Evolutionary conservation across 2,113 vertebrate species (phyloP).

Genomic region (Alaudala cheleensis): DNA sequence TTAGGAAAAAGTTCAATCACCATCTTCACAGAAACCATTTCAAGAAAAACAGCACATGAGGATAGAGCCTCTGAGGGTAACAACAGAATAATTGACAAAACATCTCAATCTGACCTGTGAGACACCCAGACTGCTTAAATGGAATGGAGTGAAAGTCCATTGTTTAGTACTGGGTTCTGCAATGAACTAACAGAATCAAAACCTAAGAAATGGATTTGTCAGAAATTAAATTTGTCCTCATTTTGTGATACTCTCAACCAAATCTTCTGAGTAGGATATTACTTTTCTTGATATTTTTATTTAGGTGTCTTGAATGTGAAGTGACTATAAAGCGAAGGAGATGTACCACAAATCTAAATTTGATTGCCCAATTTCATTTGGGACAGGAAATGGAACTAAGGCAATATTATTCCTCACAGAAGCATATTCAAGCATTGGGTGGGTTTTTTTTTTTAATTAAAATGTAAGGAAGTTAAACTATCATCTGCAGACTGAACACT

Average conservation of each 20-base stretch:
- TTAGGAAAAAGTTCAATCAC: background rate
- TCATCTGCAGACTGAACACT: background rate
- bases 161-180: background rate
- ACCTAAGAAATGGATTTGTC: background rate
- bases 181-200: background rate
- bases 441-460: background rate
- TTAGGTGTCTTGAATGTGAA: background rate
- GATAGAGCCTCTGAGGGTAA: background rate
- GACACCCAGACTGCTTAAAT: background rate
- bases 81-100: background rate
- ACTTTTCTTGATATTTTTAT: background rate
- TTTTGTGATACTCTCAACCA: background rate
- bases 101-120: background rate
- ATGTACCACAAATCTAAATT: background rate
- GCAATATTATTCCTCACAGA: background rate
- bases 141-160: background rate
- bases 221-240: background rate
- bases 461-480: background rate
- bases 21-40: background rate
- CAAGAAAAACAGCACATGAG: background rate
- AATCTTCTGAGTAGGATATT: background rate
- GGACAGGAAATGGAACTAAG: background rate
- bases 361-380: background rate
- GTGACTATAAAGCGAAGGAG: fast-evolving
- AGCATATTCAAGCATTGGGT: background rate